Evolutionary conservation across 1,140 invertebrate genomes (phyloP), one percentile per base, ranked within the genome.

Genomic region (Drosophila fuyamai): DNA sequence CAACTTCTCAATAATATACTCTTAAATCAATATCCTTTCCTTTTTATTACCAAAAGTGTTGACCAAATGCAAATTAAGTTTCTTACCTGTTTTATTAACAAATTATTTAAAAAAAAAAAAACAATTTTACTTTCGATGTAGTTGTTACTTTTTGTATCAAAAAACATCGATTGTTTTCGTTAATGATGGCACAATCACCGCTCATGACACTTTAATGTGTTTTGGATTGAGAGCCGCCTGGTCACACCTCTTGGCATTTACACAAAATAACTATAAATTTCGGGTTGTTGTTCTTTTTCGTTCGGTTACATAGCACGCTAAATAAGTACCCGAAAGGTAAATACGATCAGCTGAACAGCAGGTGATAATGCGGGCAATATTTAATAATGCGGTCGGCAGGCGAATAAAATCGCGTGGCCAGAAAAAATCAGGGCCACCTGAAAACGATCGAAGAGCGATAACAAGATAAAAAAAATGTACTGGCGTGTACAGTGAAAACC

Each of bases 251-350:
- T 32, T 32, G 29, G 29, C 29, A 32, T 48, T 48, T 48, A 48
- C 47, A 72, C 58, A 73, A 41, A 50, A 35, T 51, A 73, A 75
- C 71, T 75, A 74, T 63, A 76, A 67, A 41, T 76, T 67, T 58
- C 61, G 72, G 41, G 38, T 73, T 66, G 60, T 76, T 76, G 70
- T 74, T 75, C 73, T 67, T 76, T 76, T 76, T 76, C 59, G 73
- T 65, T 76, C 61, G 8, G 61, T 66, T 66, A 59, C 60, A 76
- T 67, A 76, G 73, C 72, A 67, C 61, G 73, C 47, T 76, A 59
- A 59, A 76, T 62, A 76, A 76, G 76, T 76, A 76, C 43, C 55
- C 74, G 48, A 47, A 62, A 76, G 73, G 73, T 76, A 76, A 76
- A 67, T 54, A 67, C 29, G 32, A 76, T 48, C 48, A 54, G 66